Conservation (phyloP, 37 sponge, comb jelly and placozoan species). For the Beroe forskalii region DNA sequence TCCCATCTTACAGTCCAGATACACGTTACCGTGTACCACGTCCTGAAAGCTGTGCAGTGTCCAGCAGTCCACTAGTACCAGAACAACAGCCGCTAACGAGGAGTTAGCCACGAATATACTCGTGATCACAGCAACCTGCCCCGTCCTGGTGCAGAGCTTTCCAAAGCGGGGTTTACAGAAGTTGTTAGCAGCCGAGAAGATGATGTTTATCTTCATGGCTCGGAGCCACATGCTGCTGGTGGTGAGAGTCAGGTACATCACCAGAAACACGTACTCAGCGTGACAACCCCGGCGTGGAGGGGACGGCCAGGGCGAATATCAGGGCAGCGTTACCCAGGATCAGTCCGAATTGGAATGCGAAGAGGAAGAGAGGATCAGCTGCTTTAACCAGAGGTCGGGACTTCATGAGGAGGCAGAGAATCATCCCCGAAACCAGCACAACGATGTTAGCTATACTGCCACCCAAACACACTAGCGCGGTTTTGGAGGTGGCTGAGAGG, state of each 20-base stretch:
- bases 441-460: background rate
- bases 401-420: background rate
- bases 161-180: constrained; percentile 29
- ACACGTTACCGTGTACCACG: background rate
- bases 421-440: background rate
- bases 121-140: constrained; percentile 28
- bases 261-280: background rate
- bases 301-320: background rate
- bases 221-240: constrained; percentile 1
- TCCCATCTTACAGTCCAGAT: background rate
- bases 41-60: background rate
- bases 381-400: constrained; percentile 20
- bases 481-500: background rate
- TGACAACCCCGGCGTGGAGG: background rate
- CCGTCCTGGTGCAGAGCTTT: background rate
- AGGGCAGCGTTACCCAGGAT: background rate
- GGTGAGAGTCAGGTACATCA: background rate
- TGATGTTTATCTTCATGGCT: constrained; percentile 47
- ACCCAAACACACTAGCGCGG: background rate
- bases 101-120: background rate
- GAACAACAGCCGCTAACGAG: background rate
- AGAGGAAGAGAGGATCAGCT: constrained; percentile 6
- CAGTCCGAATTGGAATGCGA: constrained; percentile 28
- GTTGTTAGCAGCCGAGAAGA: constrained; percentile 64
- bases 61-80: background rate